Evolutionary conservation across 2,797 vertebrate species (phyloP), one percentile per base, ranked within the genome.

Genomic region (Enteromius viviparus): DNA sequence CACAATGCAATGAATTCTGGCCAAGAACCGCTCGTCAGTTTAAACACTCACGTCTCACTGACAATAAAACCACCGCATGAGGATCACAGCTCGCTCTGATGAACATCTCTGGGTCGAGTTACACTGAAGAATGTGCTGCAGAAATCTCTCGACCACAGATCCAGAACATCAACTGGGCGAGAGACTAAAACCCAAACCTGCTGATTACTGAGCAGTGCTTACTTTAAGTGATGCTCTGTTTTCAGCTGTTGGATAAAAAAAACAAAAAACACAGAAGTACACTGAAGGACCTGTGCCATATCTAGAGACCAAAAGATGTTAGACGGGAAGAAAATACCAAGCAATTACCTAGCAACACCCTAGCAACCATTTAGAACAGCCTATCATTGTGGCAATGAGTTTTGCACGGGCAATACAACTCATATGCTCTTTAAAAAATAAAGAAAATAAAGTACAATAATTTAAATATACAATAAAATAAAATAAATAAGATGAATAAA

Each of bases 11-110:
- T 19, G 3, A 32, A 15, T 29, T n/a, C 21, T 6, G 40, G 55
- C 79, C 69, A 49, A 62, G 26, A 72, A 47, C 11, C 11, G 0
- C 2, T 26, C 58, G 11, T 45, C 34, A 60, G 55, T 60, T 60
- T 47, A 72, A 64, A 51, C 23, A 10, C 23, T 32, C 45, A 11
- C 62, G 7, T 65, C 32, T 32, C 12, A 17, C 21, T 5, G 34
- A 66, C 76, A 78, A 78, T 78, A 34, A 66, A 34, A 64, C 42
- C 49, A 78, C 21, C 21, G 21, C 53, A n/a, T 55, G 21, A 34
- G 71, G 29, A 58, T 58, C 40, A 58, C 8, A 58, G 34, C 14
- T 76, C 72, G 3, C 34, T 40, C 51, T 40, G 51, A 58, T 40
- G 34, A 76, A 3, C 34, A 4, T 55, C 53, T 49, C 76, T 9